Percentiles rank a stretch among this genome's conserved stretches.
Evolutionary conservation across 2,113 vertebrate species (phyloP).

Genomic region (Nannobrachium achirus): DNA sequence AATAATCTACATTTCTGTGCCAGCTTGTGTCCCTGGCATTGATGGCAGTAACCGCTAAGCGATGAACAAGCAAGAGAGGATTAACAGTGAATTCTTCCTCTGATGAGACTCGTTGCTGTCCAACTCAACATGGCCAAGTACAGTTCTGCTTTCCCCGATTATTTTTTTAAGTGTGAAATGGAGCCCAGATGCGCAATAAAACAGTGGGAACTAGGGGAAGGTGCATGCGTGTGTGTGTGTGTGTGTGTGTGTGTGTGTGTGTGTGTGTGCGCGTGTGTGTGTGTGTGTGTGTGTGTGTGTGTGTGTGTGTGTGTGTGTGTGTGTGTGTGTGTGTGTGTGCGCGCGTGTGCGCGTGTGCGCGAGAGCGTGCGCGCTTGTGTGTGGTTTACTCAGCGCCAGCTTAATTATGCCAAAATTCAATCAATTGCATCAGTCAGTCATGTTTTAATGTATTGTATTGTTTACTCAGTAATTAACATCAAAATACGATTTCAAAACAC

Average conservation of each 20-base stretch:
- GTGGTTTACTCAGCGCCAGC: neutral
- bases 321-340: conserved; percentile 15
- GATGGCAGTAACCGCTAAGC: conserved; percentile 7
- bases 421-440: conserved; percentile 34
- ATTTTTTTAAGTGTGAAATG: conserved; percentile 71
- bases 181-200: conserved; percentile 71
- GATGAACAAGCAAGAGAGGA: conserved; percentile 27
- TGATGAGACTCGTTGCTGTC: conserved; percentile 26
- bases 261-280: conserved; percentile 6
- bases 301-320: neutral
- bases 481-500: conserved; percentile 21
- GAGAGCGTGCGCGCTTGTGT: neutral
- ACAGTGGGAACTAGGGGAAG: conserved; percentile 49
- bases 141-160: conserved; percentile 48
- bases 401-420: conserved; percentile 16
- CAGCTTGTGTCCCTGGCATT: conserved; percentile 42
- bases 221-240: conserved; percentile 15
- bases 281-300: conserved; percentile 19
- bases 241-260: conserved; percentile 8
- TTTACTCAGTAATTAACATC: conserved; percentile 12
- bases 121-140: conserved; percentile 40
- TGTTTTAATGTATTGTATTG: conserved; percentile 25
- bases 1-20: conserved; percentile 1
- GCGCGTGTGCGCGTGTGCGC: conserved; percentile 7
- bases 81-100: conserved; percentile 37